Evolutionary conservation across 2,113 vertebrate genomes (phyloP).

Genomic region (Pterocles burchelli): DNA sequence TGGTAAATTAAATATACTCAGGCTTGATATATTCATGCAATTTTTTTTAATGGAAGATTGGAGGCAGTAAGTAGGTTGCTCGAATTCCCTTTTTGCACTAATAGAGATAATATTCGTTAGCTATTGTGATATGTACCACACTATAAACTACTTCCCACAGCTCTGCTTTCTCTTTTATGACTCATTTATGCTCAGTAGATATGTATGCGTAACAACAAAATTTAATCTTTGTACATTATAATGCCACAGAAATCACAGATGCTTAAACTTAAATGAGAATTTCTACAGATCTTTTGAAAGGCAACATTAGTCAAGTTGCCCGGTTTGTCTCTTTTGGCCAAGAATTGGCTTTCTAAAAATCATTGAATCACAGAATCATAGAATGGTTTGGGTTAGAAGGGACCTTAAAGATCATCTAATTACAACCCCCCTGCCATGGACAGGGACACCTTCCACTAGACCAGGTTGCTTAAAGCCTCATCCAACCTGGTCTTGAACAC

Average conservation of each 20-base stretch:
- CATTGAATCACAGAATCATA: no score
- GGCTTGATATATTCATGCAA: background rate
- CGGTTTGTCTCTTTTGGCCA: background rate
- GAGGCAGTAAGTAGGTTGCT: background rate
- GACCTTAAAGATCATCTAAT: no score
- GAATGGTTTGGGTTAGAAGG: no score
- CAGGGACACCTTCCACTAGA: no score
- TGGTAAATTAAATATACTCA: background rate
- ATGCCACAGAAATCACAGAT: background rate
- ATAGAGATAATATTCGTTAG: background rate
- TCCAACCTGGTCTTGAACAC: no score
- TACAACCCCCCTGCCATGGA: no score
- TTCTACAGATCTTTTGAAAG: background rate
- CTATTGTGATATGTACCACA: background rate
- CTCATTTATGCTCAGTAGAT: background rate
- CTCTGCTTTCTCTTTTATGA: background rate
- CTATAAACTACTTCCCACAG: background rate
- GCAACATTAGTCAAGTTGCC: background rate
- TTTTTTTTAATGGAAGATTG: background rate
- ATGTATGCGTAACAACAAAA: background rate
- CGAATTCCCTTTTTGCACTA: background rate
- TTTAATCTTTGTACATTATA: background rate
- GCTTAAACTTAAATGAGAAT: background rate
- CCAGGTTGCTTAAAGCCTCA: no score
- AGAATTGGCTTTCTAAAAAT: rapidly evolving